Base-by-base conservation (phyloP, 1,140 invertebrate genomes). In the Drosophila arawakana region DNA sequence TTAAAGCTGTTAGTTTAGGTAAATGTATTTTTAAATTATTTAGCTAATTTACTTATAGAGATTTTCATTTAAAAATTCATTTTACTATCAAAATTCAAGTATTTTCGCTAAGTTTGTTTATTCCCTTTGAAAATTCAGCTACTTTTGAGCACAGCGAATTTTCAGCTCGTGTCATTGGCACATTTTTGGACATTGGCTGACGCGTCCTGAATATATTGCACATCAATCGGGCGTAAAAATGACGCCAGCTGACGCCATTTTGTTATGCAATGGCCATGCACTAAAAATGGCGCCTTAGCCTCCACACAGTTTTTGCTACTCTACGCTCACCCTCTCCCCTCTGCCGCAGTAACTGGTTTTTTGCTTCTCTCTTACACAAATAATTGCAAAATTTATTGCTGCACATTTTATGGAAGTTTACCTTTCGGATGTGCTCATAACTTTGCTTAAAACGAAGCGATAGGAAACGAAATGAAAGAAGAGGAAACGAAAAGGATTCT, bases 201-300 rank as follows among this genome's bases (percentile, higher is more conserved):
- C 41, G 63, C 63, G 55, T 25, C 37, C 34, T 74, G 74, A 80
- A 66, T 76, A 72, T 76, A 76, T 73, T 78, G 71, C 81, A 84
- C 84, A 85, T 85, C 81, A 86, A 86, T 86, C 75, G 68, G 61
- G 61, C 79, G 54, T 72, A 67, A 81, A 85, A 73, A 34, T 65
- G 50, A 21, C 66, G 61, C 43, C 72, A 76, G 52, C 50, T 79
- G 69, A 47, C 69, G 66, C 72, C 72, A 81, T 75, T 79, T 76
- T 82, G 50, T 41, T 46, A 60, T 54, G 65, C 76, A 66, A 76
- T 69, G 63, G 43, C 55, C 52, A 34, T 46, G 49, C 68, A 61
- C 66, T 75, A 47, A 71, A 70, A 63, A 70, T 59, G 59, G 59
- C 67, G 46, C 30, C 50, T 37, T 18, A 57, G 11, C 30, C 52